Evolutionary conservation across 2,113 vertebrate species (phyloP).

Genomic region (Aramus guarauna): DNA sequence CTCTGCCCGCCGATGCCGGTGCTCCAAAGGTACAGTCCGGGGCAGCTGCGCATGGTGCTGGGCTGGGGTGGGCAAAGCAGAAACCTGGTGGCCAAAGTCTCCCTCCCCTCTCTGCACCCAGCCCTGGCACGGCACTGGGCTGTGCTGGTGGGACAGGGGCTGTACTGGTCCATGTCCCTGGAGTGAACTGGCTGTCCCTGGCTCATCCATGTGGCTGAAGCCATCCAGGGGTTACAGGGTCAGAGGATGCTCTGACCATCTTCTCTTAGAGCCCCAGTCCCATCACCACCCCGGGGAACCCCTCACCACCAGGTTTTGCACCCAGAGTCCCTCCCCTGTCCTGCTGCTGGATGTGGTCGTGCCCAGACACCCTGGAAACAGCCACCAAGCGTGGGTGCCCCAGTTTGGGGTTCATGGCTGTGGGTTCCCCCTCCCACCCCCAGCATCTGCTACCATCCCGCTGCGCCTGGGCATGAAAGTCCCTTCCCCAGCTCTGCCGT

Average conservation of each 20-base stretch:
- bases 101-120: not conserved
- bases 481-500: rapidly evolving
- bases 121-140: rapidly evolving
- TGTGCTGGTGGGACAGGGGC: rapidly evolving
- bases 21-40: not conserved
- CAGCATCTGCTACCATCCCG: not conserved
- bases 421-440: no score
- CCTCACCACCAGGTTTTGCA: not conserved
- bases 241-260: not conserved
- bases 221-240: rapidly evolving
- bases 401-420: not conserved
- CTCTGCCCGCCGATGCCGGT: not conserved
- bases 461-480: not conserved
- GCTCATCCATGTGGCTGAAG: not conserved
- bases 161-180: not conserved
- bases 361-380: not conserved
- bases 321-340: not conserved
- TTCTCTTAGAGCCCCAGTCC: not conserved
- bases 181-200: not conserved
- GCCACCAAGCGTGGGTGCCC: not conserved
- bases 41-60: not conserved
- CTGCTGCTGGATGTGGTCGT: not conserved
- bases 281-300: not conserved
- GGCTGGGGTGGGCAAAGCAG: not conserved
- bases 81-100: not conserved